A percentile compares a stretch with the other conserved stretches of the same genome.
Conservation (phyloP, 2,888 invertebrate species). For the Epistrophella euchroma region DNA sequence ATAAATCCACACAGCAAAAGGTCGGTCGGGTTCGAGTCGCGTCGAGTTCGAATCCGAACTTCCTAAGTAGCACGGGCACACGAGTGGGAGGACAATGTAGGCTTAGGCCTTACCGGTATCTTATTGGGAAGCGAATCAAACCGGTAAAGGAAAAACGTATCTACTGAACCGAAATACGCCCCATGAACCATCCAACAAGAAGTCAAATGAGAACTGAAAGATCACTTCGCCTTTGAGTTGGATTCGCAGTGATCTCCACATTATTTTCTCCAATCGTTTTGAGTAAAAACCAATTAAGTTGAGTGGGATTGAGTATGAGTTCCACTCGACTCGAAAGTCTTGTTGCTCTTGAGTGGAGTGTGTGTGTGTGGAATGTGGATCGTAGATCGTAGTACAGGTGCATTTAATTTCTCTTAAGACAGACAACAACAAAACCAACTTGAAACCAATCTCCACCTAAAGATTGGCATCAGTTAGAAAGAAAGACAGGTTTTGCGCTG, state of each 20-base stretch:
- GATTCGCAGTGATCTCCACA: slow-evolving; percentile 43
- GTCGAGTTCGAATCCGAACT: slow-evolving; percentile 20
- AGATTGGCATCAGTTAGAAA: slow-evolving; percentile 31
- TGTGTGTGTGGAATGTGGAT: slow-evolving; percentile 18
- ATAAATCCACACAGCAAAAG: slow-evolving; percentile 59
- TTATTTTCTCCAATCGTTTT: neutral
- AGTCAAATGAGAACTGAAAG: slow-evolving; percentile 64
- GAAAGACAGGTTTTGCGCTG: slow-evolving; percentile 62
- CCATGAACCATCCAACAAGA: slow-evolving; percentile 50
- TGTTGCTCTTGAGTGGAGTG: slow-evolving; percentile 56
- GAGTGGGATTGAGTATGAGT: slow-evolving; percentile 18
- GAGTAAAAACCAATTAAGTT: slow-evolving; percentile 38
- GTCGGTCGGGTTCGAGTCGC: slow-evolving; percentile 24
- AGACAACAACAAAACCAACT: neutral
- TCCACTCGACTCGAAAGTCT: slow-evolving; percentile 22
- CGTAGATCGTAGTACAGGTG: slow-evolving; percentile 22
- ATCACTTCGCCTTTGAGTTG: slow-evolving; percentile 49
- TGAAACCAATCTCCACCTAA: slow-evolving; percentile 34
- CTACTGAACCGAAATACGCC: slow-evolving; percentile 29
- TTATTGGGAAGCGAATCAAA: slow-evolving; percentile 10
- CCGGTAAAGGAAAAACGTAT: slow-evolving; percentile 6
- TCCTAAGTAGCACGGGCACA: slow-evolving; percentile 52
- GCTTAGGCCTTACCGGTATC: slow-evolving; percentile 30
- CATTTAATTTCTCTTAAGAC: slow-evolving; percentile 45
- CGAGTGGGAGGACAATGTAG: slow-evolving; percentile 23